Base-by-base conservation (phyloP, 2,888 invertebrate genomes). In the Seladonia tumulorum region DNA sequence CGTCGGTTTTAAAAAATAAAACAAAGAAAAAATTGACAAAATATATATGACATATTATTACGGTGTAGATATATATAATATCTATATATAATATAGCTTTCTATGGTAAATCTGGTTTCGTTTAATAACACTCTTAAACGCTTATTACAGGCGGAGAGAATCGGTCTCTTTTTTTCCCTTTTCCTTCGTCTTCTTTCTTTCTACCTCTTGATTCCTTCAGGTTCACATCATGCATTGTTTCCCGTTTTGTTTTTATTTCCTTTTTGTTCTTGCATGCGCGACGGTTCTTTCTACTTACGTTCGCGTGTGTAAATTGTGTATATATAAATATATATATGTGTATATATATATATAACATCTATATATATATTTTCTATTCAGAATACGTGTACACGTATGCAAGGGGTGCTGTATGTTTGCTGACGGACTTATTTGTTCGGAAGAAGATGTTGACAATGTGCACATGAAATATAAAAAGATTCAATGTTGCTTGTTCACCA, bases 131-230 rank as follows among this genome's bases (percentile, higher is more conserved):
- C 78, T 87, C 86, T 89, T 85, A 87, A 87, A 90, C 82, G 80
- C 76, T 83, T 88, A 81, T 90, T 89, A 91, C 84, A 90, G 88
- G 86, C 84, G 85, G 90, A 90, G 88, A 90, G 88, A 90, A 90
- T 90, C 86, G 89, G 81, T 90, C 91, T 84, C 63, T 22, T 75
- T 79, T n/a, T 78, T 45, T 72, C 49, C 73, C 73, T 35, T 66
- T 79, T 75, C 39, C 63, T 66, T 66, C 66, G 18, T 39, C 68
- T 68, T 39, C 68, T 39, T 35, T 68, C 86, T 47, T 82, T 60
- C 66, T 57, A 70, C 53, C 22, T 75, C 79, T 49, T 75, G 42
- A 71, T 76, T 72, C 60, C 12, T 68, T 68, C 42, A 70, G 42
- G 63, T 63, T 45, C 63, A 63, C 29, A 45, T 76, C 39, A 53